These are phyloP conservation scores for Belgica antarctica DNA, from an alignment of 2,888 invertebrate species.

Conservation along the genomic window DNA sequence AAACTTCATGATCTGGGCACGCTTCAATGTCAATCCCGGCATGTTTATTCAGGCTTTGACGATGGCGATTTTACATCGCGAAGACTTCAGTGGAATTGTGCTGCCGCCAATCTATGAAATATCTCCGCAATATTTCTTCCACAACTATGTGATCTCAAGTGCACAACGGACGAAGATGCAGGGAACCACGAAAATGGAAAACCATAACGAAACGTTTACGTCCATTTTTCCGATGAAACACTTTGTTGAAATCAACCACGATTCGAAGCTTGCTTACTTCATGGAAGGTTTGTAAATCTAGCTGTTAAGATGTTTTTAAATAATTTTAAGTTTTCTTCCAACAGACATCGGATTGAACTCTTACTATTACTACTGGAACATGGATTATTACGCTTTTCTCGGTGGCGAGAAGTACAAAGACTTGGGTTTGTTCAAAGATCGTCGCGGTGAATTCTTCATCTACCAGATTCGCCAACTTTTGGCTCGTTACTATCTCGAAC, in stretches of 20 bases:
- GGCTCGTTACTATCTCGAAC: constrained; percentile 69
- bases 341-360: constrained; percentile 68
- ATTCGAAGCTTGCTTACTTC: constrained; percentile 65
- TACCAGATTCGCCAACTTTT: constrained; percentile 66
- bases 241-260: constrained; percentile 56
- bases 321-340: too few species aligned
- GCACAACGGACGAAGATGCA: constrained; percentile 56
- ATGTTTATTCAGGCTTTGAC: constrained; percentile 64
- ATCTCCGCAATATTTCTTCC: constrained; percentile 64
- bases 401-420: constrained; percentile 58
- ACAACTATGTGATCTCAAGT: constrained; percentile 58
- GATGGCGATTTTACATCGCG: constrained; percentile 61
- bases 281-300: too few species aligned
- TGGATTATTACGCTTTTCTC: constrained; percentile 70
- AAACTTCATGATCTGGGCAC: constrained; percentile 67
- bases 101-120: constrained; percentile 69
- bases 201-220: constrained; percentile 53
- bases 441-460: constrained; percentile 66
- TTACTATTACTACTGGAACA: constrained; percentile 65
- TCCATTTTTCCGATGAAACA: constrained; percentile 60
- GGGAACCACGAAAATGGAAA: constrained; percentile 51
- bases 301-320: too few species aligned
- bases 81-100: constrained; percentile 60
- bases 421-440: constrained; percentile 57
- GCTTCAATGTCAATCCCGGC: constrained; percentile 62